phyloP scores from a whole-genome alignment of 1,140 invertebrate genomes.

The Melanaphis sacchari region DNA sequence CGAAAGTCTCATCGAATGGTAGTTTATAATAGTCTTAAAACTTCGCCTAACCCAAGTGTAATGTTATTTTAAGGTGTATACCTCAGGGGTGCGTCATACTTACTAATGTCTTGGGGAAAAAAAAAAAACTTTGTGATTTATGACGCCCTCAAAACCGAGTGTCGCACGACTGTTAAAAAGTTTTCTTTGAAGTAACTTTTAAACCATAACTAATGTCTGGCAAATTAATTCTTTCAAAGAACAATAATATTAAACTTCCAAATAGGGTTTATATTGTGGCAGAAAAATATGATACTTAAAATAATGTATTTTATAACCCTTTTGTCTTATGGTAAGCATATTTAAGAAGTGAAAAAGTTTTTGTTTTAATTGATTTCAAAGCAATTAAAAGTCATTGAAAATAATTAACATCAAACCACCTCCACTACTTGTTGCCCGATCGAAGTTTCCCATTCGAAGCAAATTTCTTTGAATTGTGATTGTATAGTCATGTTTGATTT shows the following conservation, averaged over 20 bases:
- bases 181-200: slow-evolving; percentile 49
- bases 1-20: slow-evolving; percentile 50
- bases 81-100: slow-evolving; percentile 25
- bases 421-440: slow-evolving; percentile 32
- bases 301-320: slow-evolving; percentile 23
- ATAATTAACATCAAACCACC: neutral
- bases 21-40: slow-evolving; percentile 55
- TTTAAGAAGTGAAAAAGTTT: slow-evolving; percentile 37
- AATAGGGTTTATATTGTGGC: neutral
- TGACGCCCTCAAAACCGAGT: slow-evolving; percentile 49
- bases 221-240: slow-evolving; percentile 57
- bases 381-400: slow-evolving; percentile 37
- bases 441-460: slow-evolving; percentile 20
- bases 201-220: slow-evolving; percentile 53
- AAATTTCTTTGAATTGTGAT: neutral
- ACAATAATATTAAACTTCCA: slow-evolving; percentile 41
- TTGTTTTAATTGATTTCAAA: slow-evolving; percentile 36
- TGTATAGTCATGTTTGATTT: neutral
- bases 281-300: slow-evolving; percentile 33
- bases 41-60: slow-evolving; percentile 25
- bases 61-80: slow-evolving; percentile 50
- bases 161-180: slow-evolving; percentile 49
- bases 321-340: neutral
- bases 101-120: slow-evolving; percentile 34
- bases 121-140: slow-evolving; percentile 56